A percentile compares a stretch with the other conserved stretches of the same genome.
Evolutionary conservation across 30 jellyfish, hydroid and myxozoan genomes (phyloP).

Genomic region (Pelagia noctiluca): DNA sequence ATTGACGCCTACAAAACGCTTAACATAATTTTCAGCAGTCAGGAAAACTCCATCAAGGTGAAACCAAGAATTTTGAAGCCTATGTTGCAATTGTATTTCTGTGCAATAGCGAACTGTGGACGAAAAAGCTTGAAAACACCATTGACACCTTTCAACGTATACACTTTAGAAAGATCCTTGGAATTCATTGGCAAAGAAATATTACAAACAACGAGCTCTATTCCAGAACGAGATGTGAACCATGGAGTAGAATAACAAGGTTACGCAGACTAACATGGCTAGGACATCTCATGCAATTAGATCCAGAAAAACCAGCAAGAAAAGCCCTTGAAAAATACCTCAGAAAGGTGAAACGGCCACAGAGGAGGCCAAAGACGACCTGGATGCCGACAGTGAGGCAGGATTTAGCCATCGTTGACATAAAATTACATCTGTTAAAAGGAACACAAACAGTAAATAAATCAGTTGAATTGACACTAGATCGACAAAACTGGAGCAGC

Average conservation of each 20-base stretch:
- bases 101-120: constrained; percentile 40
- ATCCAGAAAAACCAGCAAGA: not conserved
- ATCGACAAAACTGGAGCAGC: too few species aligned
- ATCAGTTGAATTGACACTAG: too few species aligned
- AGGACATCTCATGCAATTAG: constrained; percentile 22
- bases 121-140: constrained; percentile 1
- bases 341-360: constrained; percentile 19
- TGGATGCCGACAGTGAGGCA: constrained; percentile 12
- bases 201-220: not conserved
- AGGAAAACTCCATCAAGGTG: constrained; percentile 52
- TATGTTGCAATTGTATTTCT: constrained; percentile 38
- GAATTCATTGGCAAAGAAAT: not conserved
- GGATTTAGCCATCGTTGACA: not conserved
- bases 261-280: constrained; percentile 19
- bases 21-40: constrained; percentile 52
- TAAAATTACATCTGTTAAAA: not conserved
- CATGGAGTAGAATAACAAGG: constrained; percentile 12
- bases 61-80: not conserved
- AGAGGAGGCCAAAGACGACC: constrained; percentile 17
- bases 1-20: constrained; percentile 52
- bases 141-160: constrained; percentile 3
- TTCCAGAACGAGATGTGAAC: not conserved
- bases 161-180: not conserved
- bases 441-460: not conserved
- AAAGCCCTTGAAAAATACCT: constrained; percentile 15